Evolutionary conservation across 2,113 vertebrate species (phyloP), one percentile per base, ranked within the genome.

Genomic region (Channa maculata): DNA sequence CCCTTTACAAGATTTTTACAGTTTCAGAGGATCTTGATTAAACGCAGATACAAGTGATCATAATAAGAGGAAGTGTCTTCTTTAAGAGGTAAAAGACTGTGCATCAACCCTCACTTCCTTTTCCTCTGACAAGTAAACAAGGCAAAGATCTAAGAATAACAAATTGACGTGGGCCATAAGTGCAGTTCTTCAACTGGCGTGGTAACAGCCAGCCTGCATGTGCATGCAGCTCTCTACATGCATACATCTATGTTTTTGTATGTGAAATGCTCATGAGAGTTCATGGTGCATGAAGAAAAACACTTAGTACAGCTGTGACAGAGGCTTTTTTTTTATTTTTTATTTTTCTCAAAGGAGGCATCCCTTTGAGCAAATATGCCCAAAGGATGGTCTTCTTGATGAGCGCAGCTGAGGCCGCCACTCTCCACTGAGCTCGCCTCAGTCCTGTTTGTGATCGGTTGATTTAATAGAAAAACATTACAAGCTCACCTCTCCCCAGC

Each of bases 331-430:
- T 24, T 24, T 1, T 24, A 24, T 24, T 24, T 24, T 24, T 24
- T 24, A 24, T 24, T 70, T 60, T 15, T 60, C 75, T 89, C 49
- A 6, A 41, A 75, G 74, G 71, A 83, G 72, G 58, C 13, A 5
- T 84, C 82, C 83, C 87, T 60, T 8, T 36, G 73, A 62, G 66
- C 75, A 80, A 36, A 63, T 52, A 39, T 76, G 71, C 79, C 83
- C 71, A 10, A 53, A 81, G 80, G 75, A 78, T 59, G 68, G 72
- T 15, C 78, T 87, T 77, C 65, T 68, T 86, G 69, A 75, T 67
- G 8, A 57, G 68, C 80, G 68, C 92, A 94, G 90, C 91, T 94
- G 92, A 91, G 87, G 58, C 88, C 70, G 91, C 84, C 62, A 62
- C 88, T 82, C 79, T 87, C 83, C 59, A 43, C 70, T 12, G 38